A percentile compares a stretch with the other conserved stretches of the same genome.
Evolutionary conservation across 2,113 vertebrate species (phyloP).

Genomic region (Crocuta crocuta): DNA sequence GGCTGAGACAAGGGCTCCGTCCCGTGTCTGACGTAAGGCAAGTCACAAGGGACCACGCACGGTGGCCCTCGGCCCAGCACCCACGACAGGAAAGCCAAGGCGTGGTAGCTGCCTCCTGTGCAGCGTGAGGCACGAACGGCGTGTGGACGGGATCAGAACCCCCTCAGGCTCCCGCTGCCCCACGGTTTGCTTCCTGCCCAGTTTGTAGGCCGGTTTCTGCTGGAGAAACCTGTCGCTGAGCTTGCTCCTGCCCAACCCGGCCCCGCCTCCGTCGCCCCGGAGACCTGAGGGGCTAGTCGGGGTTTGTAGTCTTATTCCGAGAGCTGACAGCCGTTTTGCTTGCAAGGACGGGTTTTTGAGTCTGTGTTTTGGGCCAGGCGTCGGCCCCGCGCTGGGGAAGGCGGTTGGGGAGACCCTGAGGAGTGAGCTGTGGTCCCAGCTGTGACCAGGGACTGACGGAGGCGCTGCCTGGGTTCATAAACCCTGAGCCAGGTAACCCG

Average conservation of each 20-base stretch:
- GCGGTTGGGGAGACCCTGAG: background rate
- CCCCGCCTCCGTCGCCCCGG: background rate
- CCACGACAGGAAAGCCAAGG: background rate
- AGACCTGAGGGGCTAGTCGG: background rate
- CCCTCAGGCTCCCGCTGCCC: background rate
- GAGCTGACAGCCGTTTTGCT: background rate
- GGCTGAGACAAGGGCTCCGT: background rate
- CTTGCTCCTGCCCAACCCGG: background rate
- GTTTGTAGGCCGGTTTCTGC: background rate
- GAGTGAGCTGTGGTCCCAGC: background rate
- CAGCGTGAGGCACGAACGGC: background rate
- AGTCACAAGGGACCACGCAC: background rate
- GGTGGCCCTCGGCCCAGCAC: accelerated
- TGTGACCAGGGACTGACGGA: background rate
- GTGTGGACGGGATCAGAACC: background rate
- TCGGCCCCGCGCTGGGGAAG: background rate
- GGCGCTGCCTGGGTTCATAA: background rate
- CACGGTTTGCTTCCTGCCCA: accelerated
- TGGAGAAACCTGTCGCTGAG: background rate
- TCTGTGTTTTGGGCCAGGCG: background rate
- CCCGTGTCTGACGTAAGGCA: accelerated
- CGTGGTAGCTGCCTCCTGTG: background rate
- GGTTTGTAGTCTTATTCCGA: background rate
- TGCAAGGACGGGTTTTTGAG: background rate
- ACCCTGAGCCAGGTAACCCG: background rate